Evolutionary conservation across 2,113 vertebrate species (phyloP).

Genomic region (Zingel zingel): DNA sequence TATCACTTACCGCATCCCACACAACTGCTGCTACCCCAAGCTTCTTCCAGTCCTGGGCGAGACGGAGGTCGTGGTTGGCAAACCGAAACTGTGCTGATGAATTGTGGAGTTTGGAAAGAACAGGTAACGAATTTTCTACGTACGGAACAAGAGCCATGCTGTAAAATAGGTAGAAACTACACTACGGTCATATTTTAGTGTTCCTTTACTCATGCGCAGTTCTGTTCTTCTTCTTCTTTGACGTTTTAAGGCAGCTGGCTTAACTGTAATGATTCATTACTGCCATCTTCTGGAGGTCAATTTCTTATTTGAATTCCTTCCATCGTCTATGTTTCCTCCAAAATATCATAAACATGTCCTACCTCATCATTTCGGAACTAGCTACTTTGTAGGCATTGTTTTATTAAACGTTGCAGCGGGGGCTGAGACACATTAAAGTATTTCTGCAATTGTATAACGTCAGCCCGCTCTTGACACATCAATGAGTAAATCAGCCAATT

Average conservation of each 20-base stretch:
- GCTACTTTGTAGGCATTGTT: background rate
- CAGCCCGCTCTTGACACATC: fast-evolving
- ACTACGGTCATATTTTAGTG: background rate
- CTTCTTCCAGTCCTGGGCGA: conserved; percentile 93
- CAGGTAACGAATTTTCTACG: conserved; percentile 75
- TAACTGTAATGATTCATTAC: background rate
- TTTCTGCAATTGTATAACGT: fast-evolving
- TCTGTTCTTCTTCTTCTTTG: conserved; percentile 13
- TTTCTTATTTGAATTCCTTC: background rate
- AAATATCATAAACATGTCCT: background rate
- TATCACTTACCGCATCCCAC: conserved; percentile 92
- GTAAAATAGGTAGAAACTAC: background rate
- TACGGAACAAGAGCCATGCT: conserved; percentile 94
- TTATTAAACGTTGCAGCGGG: too few relatives aligned
- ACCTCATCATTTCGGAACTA: background rate
- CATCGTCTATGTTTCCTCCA: background rate
- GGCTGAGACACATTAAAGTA: too few relatives aligned
- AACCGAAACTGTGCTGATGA: conserved; percentile 86
- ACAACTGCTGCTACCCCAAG: conserved; percentile 94
- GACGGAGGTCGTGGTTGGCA: conserved; percentile 83
- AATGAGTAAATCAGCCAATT: conserved; percentile 34
- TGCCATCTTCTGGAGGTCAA: conserved; percentile 25
- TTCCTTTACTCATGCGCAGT: background rate
- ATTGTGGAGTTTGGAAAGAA: conserved; percentile 88
- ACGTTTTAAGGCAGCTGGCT: too few relatives aligned